A percentile compares a stretch with the other conserved stretches of the same genome.
Evolutionary conservation across 2,888 invertebrate genomes (phyloP).

Genomic region (Dione vanillae): DNA sequence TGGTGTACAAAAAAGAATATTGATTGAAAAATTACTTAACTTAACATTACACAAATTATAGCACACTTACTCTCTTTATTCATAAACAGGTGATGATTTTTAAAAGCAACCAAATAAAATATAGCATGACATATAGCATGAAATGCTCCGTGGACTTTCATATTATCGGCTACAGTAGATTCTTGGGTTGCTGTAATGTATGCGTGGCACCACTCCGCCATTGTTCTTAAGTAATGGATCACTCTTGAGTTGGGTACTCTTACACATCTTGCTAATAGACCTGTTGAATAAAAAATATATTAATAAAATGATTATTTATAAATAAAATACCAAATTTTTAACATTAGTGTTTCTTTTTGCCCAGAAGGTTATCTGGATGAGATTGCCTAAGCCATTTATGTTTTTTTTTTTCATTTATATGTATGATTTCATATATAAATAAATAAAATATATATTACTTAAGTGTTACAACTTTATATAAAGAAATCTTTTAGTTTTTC

Average conservation of each 20-base stretch:
- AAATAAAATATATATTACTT: too few species aligned
- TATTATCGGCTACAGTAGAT: constrained; percentile 63
- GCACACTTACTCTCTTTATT: constrained; percentile 88
- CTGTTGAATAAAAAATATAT: constrained; percentile 60
- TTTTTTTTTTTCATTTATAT: too few species aligned
- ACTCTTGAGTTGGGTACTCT: constrained; percentile 71
- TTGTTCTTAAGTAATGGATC: constrained; percentile 76
- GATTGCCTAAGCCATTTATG: too few species aligned
- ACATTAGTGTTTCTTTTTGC: too few species aligned
- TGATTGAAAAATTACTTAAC: too few species aligned
- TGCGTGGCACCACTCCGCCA: constrained; percentile 93
- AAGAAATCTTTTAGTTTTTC: too few species aligned
- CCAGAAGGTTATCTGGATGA: too few species aligned
- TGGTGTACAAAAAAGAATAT: too few species aligned
- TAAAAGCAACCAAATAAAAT: constrained; percentile 96
- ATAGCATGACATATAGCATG: constrained; percentile 96
- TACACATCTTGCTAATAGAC: constrained; percentile 73
- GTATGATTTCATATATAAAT: too few species aligned
- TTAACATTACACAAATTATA: not conserved
- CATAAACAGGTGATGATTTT: constrained; percentile 92
- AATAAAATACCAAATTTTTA: too few species aligned
- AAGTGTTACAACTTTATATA: too few species aligned
- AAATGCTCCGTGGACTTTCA: constrained; percentile 92
- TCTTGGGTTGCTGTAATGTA: constrained; percentile 90
- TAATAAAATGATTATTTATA: too few species aligned